Evolutionary conservation across 2,113 vertebrate species (phyloP), one percentile per base, ranked within the genome.

Genomic region (Myiozetetes cayanensis): DNA sequence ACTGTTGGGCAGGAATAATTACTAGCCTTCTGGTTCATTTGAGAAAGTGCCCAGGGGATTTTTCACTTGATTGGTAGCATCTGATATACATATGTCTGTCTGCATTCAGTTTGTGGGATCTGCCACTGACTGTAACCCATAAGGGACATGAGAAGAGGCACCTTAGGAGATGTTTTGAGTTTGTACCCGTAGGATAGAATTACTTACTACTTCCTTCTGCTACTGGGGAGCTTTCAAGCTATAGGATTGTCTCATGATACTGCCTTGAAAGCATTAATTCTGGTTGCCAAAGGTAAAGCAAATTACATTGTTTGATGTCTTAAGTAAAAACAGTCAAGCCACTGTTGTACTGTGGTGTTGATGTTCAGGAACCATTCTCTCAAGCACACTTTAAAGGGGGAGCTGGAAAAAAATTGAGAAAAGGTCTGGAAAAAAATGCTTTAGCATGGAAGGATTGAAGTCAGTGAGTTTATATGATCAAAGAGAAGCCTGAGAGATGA

Each of bases 1-100:
- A 95, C 61, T 89, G 88, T 87, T 88, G 44, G 83, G 37, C 76
- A 90, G 80, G 85, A 95, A 81, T 92, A 93, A 96, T 97, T 96
- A 90, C 77, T 87, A 84, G 68, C 92, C 88, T 86, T 75, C 95
- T 96, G 79, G 70, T 96, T 94, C 80, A 47, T 93, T 93, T 87
- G 62, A 86, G 82, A 83, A 90, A 81, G 49, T 31, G 58, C 80
- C 49, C 24, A 50, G 53, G 84, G 77, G 87, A 95, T 95, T 95
- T 95, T 88, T 73, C 76, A 44, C 58, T 88, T 95, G 90, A 90
- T 92, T 73, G 67, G 79, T 78, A 90, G 63, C 78, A 83, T 94
- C 55, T 70, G 5, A 78, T 78, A 33, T 89, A 61, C 28, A 9
- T 78, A 39, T 0, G 16, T 74, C 75, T 87, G 70, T 49, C 68